Conservation (phyloP, 2,888 invertebrate genomes). For the Cyclophora punctaria region DNA sequence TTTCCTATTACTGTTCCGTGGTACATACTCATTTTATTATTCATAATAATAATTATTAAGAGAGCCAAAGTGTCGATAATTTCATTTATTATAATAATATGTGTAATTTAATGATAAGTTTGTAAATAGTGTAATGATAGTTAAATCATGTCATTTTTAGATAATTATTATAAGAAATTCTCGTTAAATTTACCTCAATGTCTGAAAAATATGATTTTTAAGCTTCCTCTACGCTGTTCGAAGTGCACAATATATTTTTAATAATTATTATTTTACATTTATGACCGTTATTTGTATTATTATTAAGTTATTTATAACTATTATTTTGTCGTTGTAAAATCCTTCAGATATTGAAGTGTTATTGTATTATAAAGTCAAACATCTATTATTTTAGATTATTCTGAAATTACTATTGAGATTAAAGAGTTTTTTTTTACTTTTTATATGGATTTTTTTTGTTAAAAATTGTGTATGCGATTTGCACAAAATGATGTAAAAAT, state of each 20-base stretch:
- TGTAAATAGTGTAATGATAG: slow-evolving; percentile 60
- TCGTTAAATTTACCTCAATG: slow-evolving; percentile 57
- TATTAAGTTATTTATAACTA: slow-evolving; percentile 3
- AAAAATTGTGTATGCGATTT: slow-evolving; percentile 28
- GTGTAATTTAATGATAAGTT: neutral
- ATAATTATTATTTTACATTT: slow-evolving; percentile 24
- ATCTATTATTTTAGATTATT: slow-evolving; percentile 42
- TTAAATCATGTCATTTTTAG: slow-evolving; percentile 51
- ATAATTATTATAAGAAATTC: slow-evolving; percentile 34
- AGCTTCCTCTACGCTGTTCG: slow-evolving; percentile 40
- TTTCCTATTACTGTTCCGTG: slow-evolving; percentile 31
- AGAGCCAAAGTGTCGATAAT: slow-evolving; percentile 62
- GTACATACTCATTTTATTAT: slow-evolving; percentile 60
- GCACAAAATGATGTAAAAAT: slow-evolving; percentile 39
- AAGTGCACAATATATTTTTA: slow-evolving; percentile 43
- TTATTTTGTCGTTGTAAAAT: slow-evolving; percentile 11
- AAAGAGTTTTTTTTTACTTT: slow-evolving; percentile 58
- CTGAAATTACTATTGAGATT: slow-evolving; percentile 72
- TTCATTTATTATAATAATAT: slow-evolving; percentile 35
- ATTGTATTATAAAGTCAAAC: slow-evolving; percentile 29
- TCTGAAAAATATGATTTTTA: slow-evolving; percentile 28
- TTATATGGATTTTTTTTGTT: slow-evolving; percentile 54
- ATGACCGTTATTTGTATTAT: slow-evolving; percentile 17
- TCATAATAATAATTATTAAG: slow-evolving; percentile 33
- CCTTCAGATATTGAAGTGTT: slow-evolving; percentile 18